Evolutionary conservation across 2,113 vertebrate genomes (phyloP), one percentile per base, ranked within the genome.

Genomic region (Chloropsis hardwickii): DNA sequence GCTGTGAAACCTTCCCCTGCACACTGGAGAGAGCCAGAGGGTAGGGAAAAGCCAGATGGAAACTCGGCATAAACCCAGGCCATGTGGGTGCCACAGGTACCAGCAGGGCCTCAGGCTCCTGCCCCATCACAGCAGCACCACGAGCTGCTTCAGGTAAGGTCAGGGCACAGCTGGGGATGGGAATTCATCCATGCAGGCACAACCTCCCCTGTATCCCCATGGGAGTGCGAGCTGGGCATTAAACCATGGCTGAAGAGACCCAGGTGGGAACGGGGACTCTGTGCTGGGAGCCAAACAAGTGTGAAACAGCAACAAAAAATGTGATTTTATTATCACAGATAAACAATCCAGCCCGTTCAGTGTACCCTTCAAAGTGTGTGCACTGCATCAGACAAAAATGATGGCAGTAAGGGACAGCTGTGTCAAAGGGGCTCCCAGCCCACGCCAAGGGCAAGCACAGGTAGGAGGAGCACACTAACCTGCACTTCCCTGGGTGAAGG

Each of bases 361-460:
- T 29, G 73, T 14, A 23, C 24, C 31, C 50, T 39, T 28, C 53
- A 64, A 56, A 48, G 58, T 0, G 0, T 8, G 29, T 47, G 57
- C n/a, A 29, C 12, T 72, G 72, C 29, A 9, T 17, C 40, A 40
- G 53, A 31, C 23, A 84, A 33, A 76, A 72, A 17, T 1, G 9
- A 33, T 54, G 57, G 39, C 45, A 69, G 31, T 10, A 16, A 77
- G 31, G 44, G 67, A 39, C 0, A 12, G 50, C 35, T 5, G 8
- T 13, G 23, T 20, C 56, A 28, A 3, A 79, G 44, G 42, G 48
- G 33, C n/a, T 76, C 28, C 45, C 82, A 74, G 74, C 14, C 24
- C 67, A 4, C 0, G 0, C 6, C 0, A 2, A 22, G 50, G 44
- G 27, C 6, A 45, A 12, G 33, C 0, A 6, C 24, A 33, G 42